Percentiles rank a stretch among this genome's conserved stretches.
These are phyloP conservation scores for Carcharodon carcharias DNA, from an alignment of 2,797 vertebrate genomes.

Conservation along the genomic window DNA sequence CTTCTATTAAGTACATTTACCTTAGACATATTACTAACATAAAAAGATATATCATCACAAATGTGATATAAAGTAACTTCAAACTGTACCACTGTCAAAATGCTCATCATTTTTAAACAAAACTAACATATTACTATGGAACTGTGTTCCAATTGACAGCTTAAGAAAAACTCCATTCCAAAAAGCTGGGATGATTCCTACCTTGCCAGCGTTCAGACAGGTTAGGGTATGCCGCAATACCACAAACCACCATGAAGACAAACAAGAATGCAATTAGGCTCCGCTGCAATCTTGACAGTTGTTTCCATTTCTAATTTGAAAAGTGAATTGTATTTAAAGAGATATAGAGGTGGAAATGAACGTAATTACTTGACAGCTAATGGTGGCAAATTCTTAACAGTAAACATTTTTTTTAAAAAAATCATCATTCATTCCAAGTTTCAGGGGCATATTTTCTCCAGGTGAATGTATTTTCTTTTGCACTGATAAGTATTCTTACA, in stretches of 20 bases:
- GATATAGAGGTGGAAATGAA: not conserved
- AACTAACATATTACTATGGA: not conserved
- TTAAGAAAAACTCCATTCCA: not conserved
- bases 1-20: not conserved
- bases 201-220: conserved; percentile 66
- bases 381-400: not conserved
- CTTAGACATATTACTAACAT: not conserved
- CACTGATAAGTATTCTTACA: not conserved
- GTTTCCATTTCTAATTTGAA: conserved; percentile 82
- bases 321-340: conserved; percentile 24
- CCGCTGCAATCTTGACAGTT: conserved; percentile 81
- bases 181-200: conserved; percentile 45
- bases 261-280: conserved; percentile 69
- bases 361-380: not conserved
- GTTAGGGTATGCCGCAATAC: conserved; percentile 60
- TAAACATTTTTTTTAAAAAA: not conserved
- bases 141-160: not conserved
- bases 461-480: not conserved
- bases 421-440: not conserved
- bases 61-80: not conserved
- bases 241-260: conserved; percentile 64
- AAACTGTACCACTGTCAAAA: not conserved
- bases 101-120: not conserved
- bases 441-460: not conserved
- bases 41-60: not conserved